A percentile compares a stretch with the other conserved stretches of the same genome.
These are phyloP conservation scores for Himalopsyche tibetana DNA, from an alignment of 2,888 invertebrate genomes.

Conservation along the genomic window DNA sequence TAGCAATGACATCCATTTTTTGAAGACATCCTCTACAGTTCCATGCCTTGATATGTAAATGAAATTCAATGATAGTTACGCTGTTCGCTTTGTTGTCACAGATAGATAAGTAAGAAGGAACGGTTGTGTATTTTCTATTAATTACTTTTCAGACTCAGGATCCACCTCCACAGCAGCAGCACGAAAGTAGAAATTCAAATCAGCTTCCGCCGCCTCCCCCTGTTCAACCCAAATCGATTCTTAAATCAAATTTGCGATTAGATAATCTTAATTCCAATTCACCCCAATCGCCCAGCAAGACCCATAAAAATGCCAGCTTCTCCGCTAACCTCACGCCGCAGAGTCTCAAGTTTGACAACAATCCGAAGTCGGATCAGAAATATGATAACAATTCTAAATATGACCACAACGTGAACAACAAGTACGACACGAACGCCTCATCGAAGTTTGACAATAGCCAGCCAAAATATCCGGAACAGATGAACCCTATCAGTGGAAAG, in stretches of 20 bases:
- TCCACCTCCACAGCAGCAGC: constrained; percentile 70
- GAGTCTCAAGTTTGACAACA: constrained; percentile 64
- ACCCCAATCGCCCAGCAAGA: constrained; percentile 65
- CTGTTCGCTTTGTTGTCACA: too few relatives aligned
- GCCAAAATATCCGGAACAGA: constrained; percentile 63
- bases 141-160: constrained; percentile 67
- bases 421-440: constrained; percentile 56
- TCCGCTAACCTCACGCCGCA: constrained; percentile 64
- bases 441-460: constrained; percentile 60
- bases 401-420: constrained; percentile 64
- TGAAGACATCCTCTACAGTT: too few relatives aligned
- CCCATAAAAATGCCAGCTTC: constrained; percentile 65
- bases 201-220: constrained; percentile 63
- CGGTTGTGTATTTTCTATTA: constrained; percentile 9
- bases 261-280: constrained; percentile 65
- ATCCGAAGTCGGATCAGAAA: constrained; percentile 61
- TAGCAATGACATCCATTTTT: too few relatives aligned
- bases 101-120: background rate
- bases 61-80: too few relatives aligned
- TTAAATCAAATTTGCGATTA: constrained; percentile 72
- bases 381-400: constrained; percentile 62
- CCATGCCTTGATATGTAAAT: too few relatives aligned
- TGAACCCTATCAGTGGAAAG: constrained; percentile 54
- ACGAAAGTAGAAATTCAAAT: constrained; percentile 68
- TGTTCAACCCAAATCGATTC: constrained; percentile 74